These are phyloP conservation scores for Spheniscus humboldti DNA, from an alignment of 2,797 vertebrate species.

Conservation along the genomic window DNA sequence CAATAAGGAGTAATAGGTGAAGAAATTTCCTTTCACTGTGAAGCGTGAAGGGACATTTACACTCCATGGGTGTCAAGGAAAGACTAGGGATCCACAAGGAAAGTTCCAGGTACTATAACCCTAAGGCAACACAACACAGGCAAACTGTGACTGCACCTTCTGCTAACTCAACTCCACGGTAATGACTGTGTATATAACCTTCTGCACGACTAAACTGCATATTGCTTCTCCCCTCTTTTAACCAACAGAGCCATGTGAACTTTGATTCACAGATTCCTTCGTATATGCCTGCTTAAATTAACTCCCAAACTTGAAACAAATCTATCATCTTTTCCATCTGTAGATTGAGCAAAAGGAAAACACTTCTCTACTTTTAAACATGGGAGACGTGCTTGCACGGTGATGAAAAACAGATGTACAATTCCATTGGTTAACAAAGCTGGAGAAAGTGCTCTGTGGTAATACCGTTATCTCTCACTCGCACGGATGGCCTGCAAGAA, in stretches of 20 bases:
- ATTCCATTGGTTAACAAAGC: neutral
- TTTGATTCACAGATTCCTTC: neutral
- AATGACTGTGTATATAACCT: neutral
- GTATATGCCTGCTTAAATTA: neutral
- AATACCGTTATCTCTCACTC: neutral
- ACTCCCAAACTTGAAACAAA: neutral
- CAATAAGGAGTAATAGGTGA: neutral
- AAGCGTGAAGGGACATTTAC: neutral
- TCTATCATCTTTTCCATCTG: neutral
- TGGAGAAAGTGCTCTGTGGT: neutral
- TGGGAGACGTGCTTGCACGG: neutral
- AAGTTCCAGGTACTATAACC: neutral
- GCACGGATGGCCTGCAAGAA: neutral
- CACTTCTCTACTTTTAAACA: neutral
- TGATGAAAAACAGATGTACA: neutral
- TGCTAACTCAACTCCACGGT: neutral
- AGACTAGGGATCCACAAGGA: neutral
- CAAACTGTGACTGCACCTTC: neutral
- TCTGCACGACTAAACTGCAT: neutral
- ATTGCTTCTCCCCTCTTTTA: neutral
- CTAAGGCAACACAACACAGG: neutral
- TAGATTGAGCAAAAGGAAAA: neutral
- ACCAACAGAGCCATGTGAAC: neutral
- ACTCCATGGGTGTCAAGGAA: neutral
- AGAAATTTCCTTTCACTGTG: neutral